These are phyloP conservation scores for Turritopsis rubra DNA, from an alignment of 30 jellyfish, hydroid and myxozoan species.

Conservation along the genomic window DNA sequence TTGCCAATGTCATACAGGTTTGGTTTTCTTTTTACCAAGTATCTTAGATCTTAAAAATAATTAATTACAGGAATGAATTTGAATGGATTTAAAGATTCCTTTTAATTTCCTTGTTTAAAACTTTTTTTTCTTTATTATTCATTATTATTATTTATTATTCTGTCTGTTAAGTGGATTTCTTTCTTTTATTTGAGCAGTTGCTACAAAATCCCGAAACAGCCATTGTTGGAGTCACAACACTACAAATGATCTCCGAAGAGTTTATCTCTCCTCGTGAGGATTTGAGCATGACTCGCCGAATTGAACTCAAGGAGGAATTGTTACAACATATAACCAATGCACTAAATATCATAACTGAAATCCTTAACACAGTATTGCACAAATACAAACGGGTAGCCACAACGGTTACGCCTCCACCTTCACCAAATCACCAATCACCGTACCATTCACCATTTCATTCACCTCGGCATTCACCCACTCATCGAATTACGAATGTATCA, in stretches of 20 bases:
- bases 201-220: constrained; percentile 55
- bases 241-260: constrained; percentile 87
- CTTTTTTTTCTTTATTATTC: too few species aligned
- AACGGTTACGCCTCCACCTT: constrained; percentile 89
- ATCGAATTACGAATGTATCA: constrained; percentile 23
- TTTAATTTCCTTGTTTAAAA: too few species aligned
- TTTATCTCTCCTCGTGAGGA: constrained; percentile 96
- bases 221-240: constrained; percentile 60
- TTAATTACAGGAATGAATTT: too few species aligned
- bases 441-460: constrained; percentile 52
- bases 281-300: constrained; percentile 59
- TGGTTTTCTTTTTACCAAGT: background rate
- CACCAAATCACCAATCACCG: constrained; percentile 70
- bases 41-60: too few species aligned
- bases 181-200: background rate
- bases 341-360: constrained; percentile 36
- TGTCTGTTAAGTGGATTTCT: background rate
- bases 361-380: constrained; percentile 47
- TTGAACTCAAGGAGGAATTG: constrained; percentile 41
- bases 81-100: too few species aligned
- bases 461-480: constrained; percentile 69
- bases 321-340: constrained; percentile 66
- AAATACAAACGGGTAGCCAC: constrained; percentile 36
- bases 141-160: background rate
- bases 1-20: constrained; percentile 63